Evolutionary conservation across 2,888 invertebrate genomes (phyloP).

Genomic region (Cryptocephalus moraei): DNA sequence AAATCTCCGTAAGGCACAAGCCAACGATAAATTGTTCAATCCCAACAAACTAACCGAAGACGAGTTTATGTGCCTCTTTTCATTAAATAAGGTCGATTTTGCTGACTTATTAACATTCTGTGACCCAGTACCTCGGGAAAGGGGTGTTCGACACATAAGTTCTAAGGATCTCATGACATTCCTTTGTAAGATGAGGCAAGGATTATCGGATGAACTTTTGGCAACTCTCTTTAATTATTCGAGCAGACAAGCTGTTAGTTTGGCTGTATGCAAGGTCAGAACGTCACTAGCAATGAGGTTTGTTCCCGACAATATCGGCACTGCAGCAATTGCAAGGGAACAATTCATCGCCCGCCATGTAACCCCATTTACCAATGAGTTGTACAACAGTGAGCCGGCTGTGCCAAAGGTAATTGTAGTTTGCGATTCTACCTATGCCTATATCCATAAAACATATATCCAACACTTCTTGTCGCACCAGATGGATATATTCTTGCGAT

Average conservation of each 20-base stretch:
- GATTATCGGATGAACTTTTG: constrained; percentile 1
- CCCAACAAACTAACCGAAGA: too few species aligned
- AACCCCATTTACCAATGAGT: neutral
- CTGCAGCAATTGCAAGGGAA: constrained; percentile 5
- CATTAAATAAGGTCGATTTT: neutral
- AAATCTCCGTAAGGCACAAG: too few species aligned
- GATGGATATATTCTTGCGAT: constrained; percentile 5
- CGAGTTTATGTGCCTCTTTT: too few species aligned
- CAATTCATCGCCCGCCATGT: constrained; percentile 4
- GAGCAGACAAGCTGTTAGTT: constrained; percentile 1
- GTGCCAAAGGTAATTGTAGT: constrained; percentile 2
- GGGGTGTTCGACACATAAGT: neutral
- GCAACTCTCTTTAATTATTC: neutral
- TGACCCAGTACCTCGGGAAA: neutral
- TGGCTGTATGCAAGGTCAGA: constrained; percentile 2
- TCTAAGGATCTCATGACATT: constrained; percentile 1
- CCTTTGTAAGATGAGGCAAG: constrained; percentile 2
- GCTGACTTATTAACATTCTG: constrained; percentile 3
- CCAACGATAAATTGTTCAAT: too few species aligned
- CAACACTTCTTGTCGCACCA: constrained; percentile 3
- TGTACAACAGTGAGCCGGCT: constrained; percentile 2
- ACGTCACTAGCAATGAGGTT: constrained; percentile 1
- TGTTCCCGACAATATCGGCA: constrained; percentile 6
- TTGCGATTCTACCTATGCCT: constrained; percentile 1
- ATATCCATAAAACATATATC: constrained; percentile 3